These are phyloP conservation scores for Hipparchia sbordonii DNA, from an alignment of 2,888 invertebrate species.

Conservation along the genomic window DNA sequence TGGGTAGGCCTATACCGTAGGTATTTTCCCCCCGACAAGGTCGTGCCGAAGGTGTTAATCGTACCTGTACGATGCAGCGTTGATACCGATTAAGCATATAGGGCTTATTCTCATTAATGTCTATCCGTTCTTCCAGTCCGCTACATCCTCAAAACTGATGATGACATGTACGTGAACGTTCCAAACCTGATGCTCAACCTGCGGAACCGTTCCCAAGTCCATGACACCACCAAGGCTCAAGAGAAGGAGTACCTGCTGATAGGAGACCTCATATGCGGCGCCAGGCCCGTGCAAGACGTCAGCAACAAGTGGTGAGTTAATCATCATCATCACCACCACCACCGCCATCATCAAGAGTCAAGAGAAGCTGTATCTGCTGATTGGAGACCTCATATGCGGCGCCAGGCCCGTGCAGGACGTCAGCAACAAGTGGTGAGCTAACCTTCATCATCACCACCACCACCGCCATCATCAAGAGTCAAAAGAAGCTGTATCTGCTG, in stretches of 20 bases:
- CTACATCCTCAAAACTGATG: constrained; percentile 92
- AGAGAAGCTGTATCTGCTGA: constrained; percentile 77
- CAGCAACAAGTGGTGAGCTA: constrained; percentile 88
- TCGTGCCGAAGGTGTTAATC: too few species aligned
- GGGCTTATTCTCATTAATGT: not conserved
- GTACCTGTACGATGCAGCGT: too few species aligned
- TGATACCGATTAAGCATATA: too few species aligned
- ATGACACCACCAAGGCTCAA: constrained; percentile 49
- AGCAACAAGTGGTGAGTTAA: constrained; percentile 88
- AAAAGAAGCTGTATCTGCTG: constrained; percentile 77
- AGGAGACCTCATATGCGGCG: constrained; percentile 91
- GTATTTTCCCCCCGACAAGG: too few species aligned
- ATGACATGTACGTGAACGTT: constrained; percentile 93
- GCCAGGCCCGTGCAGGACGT: constrained; percentile 89
- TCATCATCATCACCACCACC: not conserved
- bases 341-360: not conserved
- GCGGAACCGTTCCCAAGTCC: constrained; percentile 56
- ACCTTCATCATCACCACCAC: constrained; percentile 15
- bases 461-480: constrained; percentile 50
- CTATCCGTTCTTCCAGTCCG: constrained; percentile 60
- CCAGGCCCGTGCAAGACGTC: constrained; percentile 87
- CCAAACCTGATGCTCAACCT: constrained; percentile 84
- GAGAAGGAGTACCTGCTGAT: constrained; percentile 82
- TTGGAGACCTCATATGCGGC: constrained; percentile 90
- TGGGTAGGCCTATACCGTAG: not conserved